A percentile compares a stretch with the other conserved stretches of the same genome.
These are phyloP conservation scores for Garrulus glandarius DNA, from an alignment of 2,797 vertebrate species.

Conservation along the genomic window DNA sequence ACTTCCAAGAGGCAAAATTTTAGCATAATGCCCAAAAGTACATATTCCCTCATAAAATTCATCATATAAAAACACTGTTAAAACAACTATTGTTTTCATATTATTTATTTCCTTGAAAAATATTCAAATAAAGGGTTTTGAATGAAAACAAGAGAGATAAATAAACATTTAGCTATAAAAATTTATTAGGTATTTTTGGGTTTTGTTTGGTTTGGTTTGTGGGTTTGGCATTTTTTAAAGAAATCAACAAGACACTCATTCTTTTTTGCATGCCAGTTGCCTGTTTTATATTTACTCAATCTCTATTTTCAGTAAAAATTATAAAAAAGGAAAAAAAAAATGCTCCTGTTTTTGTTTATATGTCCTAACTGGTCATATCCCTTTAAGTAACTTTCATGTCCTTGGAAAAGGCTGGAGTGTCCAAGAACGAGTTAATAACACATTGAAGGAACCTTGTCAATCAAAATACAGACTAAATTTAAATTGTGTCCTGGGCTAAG, in stretches of 20 bases:
- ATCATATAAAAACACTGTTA: not conserved
- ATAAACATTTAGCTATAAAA: not conserved
- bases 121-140: not conserved
- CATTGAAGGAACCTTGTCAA: not conserved
- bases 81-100: not conserved
- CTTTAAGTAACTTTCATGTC: not conserved
- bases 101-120: not conserved
- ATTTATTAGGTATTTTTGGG: fast-evolving
- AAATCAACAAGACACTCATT: not conserved
- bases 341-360: not conserved
- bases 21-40: not conserved
- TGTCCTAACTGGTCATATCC: not conserved
- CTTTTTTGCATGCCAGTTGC: not conserved
- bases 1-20: not conserved
- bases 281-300: not conserved
- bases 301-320: not conserved
- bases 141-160: not conserved
- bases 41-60: not conserved
- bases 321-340: not conserved
- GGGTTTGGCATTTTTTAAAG: not conserved
- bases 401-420: not conserved
- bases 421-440: not conserved
- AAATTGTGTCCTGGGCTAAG: not conserved
- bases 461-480: not conserved
- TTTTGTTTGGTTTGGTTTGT: not conserved